A percentile compares a stretch with the other conserved stretches of the same genome.
These are phyloP conservation scores for Numenius arquata DNA, from an alignment of 2,113 vertebrate species.

Conservation along the genomic window DNA sequence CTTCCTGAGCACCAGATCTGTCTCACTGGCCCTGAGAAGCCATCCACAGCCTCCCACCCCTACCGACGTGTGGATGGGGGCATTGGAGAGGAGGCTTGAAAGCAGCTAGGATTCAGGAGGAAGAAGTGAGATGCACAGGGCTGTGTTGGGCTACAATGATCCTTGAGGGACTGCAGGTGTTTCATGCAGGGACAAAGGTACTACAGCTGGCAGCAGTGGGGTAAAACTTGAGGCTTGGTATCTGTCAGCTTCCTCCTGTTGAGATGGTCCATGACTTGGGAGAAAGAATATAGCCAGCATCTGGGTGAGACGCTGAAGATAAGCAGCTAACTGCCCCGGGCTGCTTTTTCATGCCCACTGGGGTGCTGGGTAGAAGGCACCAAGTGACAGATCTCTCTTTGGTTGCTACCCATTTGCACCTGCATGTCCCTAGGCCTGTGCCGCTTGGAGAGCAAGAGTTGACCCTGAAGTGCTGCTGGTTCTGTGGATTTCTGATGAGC, in stretches of 20 bases:
- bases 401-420: rapidly evolving
- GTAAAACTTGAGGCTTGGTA: not conserved
- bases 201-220: not conserved
- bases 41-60: not conserved
- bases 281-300: not conserved
- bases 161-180: not conserved
- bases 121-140: not conserved
- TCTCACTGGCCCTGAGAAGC: not conserved
- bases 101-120: not conserved
- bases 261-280: not conserved
- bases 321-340: not conserved
- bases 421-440: not conserved
- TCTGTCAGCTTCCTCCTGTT: not conserved
- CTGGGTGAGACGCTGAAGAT: not conserved
- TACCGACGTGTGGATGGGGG: not conserved
- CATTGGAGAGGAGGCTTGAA: not conserved
- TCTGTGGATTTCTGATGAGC: not conserved
- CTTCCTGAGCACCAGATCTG: not conserved
- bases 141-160: not conserved
- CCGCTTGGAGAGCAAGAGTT: not conserved
- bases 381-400: not conserved
- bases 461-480: not conserved
- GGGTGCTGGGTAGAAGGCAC: rapidly evolving
- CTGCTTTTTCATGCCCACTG: not conserved
- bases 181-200: not conserved